A percentile compares a stretch with the other conserved stretches of the same genome.
phyloP scores from a whole-genome alignment of 1,140 invertebrate species.

The Drosophila lacertosa region DNA sequence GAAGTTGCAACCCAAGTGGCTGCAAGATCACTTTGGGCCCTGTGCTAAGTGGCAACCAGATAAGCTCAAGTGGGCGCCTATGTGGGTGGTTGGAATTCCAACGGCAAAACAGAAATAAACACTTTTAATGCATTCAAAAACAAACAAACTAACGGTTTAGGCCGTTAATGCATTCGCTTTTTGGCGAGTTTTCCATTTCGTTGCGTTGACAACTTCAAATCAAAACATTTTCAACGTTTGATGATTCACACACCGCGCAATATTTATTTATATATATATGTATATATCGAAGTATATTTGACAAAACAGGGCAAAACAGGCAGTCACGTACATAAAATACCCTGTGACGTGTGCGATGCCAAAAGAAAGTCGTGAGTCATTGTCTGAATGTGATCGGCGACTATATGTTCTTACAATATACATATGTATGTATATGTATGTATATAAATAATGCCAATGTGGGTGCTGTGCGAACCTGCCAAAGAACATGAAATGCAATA shows the following conservation, averaged over 20 bases:
- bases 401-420: background rate
- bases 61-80: constrained; percentile 67
- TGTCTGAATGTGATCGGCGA: background rate
- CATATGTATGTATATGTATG: background rate
- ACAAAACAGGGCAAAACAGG: constrained; percentile 44
- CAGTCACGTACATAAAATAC: constrained; percentile 17
- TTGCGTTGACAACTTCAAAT: constrained; percentile 67
- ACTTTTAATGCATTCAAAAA: constrained; percentile 55
- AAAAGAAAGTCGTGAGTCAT: constrained; percentile 34
- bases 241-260: constrained; percentile 55
- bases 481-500: constrained; percentile 25
- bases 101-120: constrained; percentile 49
- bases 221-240: constrained; percentile 32
- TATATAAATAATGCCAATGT: constrained; percentile 5
- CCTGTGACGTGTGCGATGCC: constrained; percentile 39
- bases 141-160: constrained; percentile 8
- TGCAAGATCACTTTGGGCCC: constrained; percentile 20
- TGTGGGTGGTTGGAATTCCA: constrained; percentile 58
- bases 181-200: constrained; percentile 8
- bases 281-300: constrained; percentile 34
- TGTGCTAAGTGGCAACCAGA: constrained; percentile 32
- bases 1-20: constrained; percentile 2
- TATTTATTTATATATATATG: constrained; percentile 11
- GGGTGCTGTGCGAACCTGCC: constrained; percentile 29
- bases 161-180: constrained; percentile 53